A percentile compares a stretch with the other conserved stretches of the same genome.
Conservation (phyloP, 1,140 invertebrate genomes). For the Leptopilina boulardi region DNA sequence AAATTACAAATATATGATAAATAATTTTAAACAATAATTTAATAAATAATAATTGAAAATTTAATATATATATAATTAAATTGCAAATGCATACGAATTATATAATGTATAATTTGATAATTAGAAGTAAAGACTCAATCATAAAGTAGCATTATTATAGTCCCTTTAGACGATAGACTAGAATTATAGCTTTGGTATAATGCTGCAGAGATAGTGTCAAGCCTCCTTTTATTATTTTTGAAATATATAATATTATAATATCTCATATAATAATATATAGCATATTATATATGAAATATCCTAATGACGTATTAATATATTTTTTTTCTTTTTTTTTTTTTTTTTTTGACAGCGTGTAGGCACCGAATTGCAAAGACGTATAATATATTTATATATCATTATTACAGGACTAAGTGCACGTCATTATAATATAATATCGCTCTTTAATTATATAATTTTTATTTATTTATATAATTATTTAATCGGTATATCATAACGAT, state of each 20-base stretch:
- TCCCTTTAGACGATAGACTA: conserved; percentile 58
- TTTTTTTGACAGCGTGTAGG: conserved; percentile 55
- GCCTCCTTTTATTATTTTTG: conserved; percentile 44
- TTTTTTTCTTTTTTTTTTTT: conserved; percentile 34
- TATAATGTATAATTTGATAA: conserved; percentile 18
- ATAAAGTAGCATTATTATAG: conserved; percentile 67
- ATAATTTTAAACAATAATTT: background rate
- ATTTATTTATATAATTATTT: background rate
- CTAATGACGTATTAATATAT: conserved; percentile 40
- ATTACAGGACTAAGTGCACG: conserved; percentile 47
- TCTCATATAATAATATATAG: background rate
- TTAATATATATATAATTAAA: background rate
- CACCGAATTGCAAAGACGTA: conserved; percentile 61
- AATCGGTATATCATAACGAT: background rate
- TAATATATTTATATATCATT: no score
- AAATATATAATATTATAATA: conserved; percentile 32
- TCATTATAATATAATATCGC: conserved; percentile 7
- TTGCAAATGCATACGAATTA: background rate
- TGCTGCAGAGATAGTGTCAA: conserved; percentile 58
- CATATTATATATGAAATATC: background rate
- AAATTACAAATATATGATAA: no score
- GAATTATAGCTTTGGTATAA: conserved; percentile 45
- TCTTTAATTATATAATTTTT: conserved; percentile 3
- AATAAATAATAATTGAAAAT: conserved; percentile 36
- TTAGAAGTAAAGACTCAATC: conserved; percentile 47